Conservation (phyloP, 1,140 invertebrate species). For the Nixonia krombeini region DNA sequence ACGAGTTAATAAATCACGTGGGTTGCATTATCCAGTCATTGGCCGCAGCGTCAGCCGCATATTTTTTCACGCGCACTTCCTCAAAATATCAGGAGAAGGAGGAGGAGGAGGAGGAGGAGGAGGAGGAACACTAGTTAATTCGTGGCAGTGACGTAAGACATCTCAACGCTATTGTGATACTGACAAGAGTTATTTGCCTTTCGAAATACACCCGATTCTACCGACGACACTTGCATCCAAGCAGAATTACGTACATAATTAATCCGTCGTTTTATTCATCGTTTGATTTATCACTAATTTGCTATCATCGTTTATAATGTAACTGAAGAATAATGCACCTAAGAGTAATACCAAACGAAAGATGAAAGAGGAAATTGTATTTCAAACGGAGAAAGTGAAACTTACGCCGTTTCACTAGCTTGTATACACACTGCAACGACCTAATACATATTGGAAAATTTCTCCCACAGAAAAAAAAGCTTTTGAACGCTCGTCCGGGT, state of each 20-base stretch:
- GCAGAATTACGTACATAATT: too few relatives aligned
- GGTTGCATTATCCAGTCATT: slow-evolving; percentile 25
- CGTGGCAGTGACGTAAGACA: slow-evolving; percentile 41
- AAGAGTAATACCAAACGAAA: slow-evolving; percentile 26
- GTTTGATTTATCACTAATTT: too few relatives aligned
- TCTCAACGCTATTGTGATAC: slow-evolving; percentile 29
- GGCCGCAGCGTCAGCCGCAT: slow-evolving; percentile 24
- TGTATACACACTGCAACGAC: slow-evolving; percentile 23
- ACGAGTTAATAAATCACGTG: slow-evolving; percentile 23
- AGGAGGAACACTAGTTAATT: slow-evolving; percentile 34
- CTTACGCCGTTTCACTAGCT: slow-evolving; percentile 23
- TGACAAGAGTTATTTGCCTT: slow-evolving; percentile 32
- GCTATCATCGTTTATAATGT: too few relatives aligned
- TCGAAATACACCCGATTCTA: slow-evolving; percentile 12
- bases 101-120: too few relatives aligned
- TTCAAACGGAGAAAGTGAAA: slow-evolving; percentile 41
- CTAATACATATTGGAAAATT: slow-evolving; percentile 21
- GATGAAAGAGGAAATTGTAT: slow-evolving; percentile 24
- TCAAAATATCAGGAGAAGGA: slow-evolving; percentile 29
- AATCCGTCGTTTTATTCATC: too few relatives aligned
- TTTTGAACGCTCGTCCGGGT: too few relatives aligned
- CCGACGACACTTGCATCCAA: neutral
- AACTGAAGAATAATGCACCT: neutral
- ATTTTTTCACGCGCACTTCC: slow-evolving; percentile 31
- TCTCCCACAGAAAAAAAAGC: too few relatives aligned